These are phyloP conservation scores for Caiman crocodilus DNA, from an alignment of 2,797 vertebrate species.

Conservation along the genomic window DNA sequence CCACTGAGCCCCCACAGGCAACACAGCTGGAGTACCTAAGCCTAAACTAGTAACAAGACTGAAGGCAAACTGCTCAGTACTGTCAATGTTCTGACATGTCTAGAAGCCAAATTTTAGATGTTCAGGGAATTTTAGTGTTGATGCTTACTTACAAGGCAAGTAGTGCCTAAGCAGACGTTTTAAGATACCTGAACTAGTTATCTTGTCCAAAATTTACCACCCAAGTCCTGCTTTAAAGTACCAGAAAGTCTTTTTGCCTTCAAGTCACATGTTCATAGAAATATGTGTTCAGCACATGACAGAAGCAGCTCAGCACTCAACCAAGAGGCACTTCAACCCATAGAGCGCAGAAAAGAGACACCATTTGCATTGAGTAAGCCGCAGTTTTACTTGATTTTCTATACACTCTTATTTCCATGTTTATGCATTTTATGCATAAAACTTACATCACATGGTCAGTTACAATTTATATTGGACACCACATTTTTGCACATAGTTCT, in stretches of 20 bases:
- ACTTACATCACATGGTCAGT: not conserved
- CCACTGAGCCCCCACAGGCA: not conserved
- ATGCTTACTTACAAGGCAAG: too few species aligned
- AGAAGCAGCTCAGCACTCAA: not conserved
- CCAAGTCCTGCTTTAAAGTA: not conserved
- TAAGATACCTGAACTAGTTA: not conserved
- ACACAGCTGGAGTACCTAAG: not conserved
- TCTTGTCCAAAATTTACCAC: not conserved
- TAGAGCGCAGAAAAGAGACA: not conserved
- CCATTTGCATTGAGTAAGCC: not conserved
- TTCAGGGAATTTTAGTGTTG: too few species aligned
- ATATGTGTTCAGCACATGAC: not conserved
- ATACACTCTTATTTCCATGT: slow-evolving; percentile 21
- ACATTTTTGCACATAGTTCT: not conserved
- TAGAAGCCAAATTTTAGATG: fast-evolving
- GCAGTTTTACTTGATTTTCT: not conserved
- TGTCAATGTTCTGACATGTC: fast-evolving
- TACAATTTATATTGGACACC: slow-evolving; percentile 15
- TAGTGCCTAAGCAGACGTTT: too few species aligned
- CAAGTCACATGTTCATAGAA: fast-evolving
- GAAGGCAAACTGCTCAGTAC: not conserved
- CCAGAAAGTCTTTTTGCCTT: not conserved
- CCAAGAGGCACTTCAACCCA: not conserved
- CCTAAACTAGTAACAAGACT: not conserved
- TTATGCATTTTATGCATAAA: slow-evolving; percentile 42